Percentiles rank a stretch among this genome's conserved stretches.
Evolutionary conservation across 2,113 vertebrate genomes (phyloP).

Genomic region (Phoenicopterus ruber): DNA sequence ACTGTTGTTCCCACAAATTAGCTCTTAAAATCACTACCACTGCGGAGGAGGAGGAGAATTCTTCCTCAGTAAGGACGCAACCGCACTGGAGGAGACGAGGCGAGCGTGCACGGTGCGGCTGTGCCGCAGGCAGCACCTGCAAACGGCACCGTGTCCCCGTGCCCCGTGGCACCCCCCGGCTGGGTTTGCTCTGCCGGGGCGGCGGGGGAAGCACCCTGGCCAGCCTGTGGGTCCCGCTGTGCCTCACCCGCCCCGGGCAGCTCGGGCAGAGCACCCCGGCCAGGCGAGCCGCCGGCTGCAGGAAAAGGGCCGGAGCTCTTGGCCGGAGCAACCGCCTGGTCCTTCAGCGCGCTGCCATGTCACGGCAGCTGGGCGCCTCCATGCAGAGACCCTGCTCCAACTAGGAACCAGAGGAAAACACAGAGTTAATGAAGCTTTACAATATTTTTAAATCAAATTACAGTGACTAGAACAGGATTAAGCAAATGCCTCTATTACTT

Average conservation of each 20-base stretch:
- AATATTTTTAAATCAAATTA: conserved; percentile 40
- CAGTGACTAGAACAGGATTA: background rate
- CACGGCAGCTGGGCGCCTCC: background rate
- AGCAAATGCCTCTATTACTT: background rate
- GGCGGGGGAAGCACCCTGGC: background rate
- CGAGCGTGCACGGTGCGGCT: no score
- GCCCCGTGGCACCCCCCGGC: background rate
- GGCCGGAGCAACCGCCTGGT: background rate
- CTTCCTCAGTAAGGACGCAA: background rate
- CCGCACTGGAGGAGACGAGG: no score
- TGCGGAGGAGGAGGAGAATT: background rate
- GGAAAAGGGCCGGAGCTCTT: background rate
- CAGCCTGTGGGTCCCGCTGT: background rate
- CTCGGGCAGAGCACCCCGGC: background rate
- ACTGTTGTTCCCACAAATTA: background rate
- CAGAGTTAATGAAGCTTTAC: background rate
- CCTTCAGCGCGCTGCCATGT: background rate
- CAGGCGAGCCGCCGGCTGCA: background rate
- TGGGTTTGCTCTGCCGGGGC: background rate
- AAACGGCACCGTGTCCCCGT: background rate
- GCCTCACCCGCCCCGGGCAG: background rate
- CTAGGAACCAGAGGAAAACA: background rate
- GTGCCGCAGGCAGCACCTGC: background rate
- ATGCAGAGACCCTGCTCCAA: background rate
- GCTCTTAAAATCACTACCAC: background rate